Conservation (phyloP, 2,888 invertebrate genomes). For the Xanthorhoe spadicearia region DNA sequence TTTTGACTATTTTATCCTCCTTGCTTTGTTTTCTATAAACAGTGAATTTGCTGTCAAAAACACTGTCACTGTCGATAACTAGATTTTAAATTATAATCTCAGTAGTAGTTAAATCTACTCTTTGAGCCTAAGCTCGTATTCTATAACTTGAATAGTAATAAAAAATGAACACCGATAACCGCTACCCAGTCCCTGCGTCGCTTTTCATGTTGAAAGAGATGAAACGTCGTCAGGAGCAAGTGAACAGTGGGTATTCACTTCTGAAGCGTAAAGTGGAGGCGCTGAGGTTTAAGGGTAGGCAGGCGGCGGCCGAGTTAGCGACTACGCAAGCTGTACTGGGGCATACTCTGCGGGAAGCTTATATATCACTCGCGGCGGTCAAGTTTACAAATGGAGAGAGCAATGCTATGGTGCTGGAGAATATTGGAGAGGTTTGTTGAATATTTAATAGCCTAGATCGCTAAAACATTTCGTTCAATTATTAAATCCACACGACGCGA, state of each 20-base stretch:
- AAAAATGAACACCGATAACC: slow-evolving; percentile 72
- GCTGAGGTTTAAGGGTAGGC: slow-evolving; percentile 66
- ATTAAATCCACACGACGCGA: no score
- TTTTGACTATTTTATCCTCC: not conserved
- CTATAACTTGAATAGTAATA: not conserved
- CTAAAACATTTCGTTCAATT: no score
- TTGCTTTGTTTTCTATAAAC: not conserved
- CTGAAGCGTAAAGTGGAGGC: slow-evolving; percentile 74
- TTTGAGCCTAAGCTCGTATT: no score
- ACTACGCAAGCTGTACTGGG: slow-evolving; percentile 69
- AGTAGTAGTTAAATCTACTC: no score
- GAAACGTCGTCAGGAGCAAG: slow-evolving; percentile 72
- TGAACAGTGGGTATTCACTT: slow-evolving; percentile 70
- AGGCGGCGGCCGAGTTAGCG: slow-evolving; percentile 66
- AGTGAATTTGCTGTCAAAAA: not conserved
- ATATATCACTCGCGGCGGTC: slow-evolving; percentile 75
- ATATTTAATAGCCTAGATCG: no score
- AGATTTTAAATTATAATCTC: no score
- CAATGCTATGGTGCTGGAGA: slow-evolving; percentile 77
- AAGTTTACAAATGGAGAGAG: slow-evolving; percentile 80
- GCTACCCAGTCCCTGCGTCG: slow-evolving; percentile 76
- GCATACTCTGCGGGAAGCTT: slow-evolving; percentile 72
- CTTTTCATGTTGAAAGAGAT: slow-evolving; percentile 77
- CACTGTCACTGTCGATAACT: not conserved
- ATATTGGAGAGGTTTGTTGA: slow-evolving; percentile 68